phyloP scores from a whole-genome alignment of 1,140 invertebrate genomes.

The Cyclargus thomasi region DNA sequence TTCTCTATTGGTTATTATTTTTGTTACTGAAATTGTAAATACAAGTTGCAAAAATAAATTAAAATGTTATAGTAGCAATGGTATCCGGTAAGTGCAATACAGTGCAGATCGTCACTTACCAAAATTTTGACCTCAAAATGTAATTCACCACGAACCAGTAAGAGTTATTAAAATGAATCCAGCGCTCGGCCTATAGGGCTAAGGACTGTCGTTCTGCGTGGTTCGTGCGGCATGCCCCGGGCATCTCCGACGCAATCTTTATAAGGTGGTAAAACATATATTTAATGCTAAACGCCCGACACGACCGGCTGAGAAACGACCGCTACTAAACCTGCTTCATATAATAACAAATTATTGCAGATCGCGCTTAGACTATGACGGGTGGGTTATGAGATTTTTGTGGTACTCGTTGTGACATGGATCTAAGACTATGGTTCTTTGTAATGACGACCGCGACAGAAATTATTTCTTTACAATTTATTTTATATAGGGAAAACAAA shows the following conservation, averaged over 20 bases:
- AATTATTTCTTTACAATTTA: no score
- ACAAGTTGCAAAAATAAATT: no score
- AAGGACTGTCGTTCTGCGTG: conserved; percentile 59
- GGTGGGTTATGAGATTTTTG: background rate
- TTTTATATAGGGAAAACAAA: no score
- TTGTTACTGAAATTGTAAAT: no score
- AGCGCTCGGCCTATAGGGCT: conserved; percentile 38
- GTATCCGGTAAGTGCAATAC: no score
- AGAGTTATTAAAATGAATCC: background rate
- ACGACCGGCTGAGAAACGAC: conserved; percentile 50
- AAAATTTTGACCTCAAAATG: no score
- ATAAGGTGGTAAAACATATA: conserved; percentile 75
- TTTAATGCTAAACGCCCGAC: conserved; percentile 67
- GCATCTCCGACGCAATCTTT: conserved; percentile 69
- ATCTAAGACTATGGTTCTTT: background rate
- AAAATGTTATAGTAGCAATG: no score
- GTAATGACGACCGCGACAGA: background rate
- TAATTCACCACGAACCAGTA: no score
- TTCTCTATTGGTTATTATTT: no score
- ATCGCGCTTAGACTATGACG: conserved; percentile 7
- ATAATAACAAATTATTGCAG: conserved; percentile 15
- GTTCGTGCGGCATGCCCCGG: conserved; percentile 60
- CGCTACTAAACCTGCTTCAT: conserved; percentile 29
- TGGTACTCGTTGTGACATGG: background rate
- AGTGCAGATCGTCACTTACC: no score